These are phyloP conservation scores for Cephus cinctus DNA, from an alignment of 1,140 invertebrate genomes.

Conservation along the genomic window DNA sequence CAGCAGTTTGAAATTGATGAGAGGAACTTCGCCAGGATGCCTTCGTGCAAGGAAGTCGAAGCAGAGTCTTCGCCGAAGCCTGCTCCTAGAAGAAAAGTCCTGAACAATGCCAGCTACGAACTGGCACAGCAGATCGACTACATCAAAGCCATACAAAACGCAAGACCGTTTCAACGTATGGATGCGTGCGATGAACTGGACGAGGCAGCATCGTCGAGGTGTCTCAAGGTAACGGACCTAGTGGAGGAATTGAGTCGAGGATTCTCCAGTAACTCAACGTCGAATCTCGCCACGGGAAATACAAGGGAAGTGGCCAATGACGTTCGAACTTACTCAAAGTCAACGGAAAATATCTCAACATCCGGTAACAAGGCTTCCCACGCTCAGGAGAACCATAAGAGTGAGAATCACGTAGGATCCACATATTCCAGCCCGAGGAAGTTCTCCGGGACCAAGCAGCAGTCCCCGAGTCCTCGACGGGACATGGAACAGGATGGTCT, in stretches of 20 bases:
- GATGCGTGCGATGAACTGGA: slow-evolving; percentile 46
- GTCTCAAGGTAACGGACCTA: slow-evolving; percentile 24
- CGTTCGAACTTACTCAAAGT: slow-evolving; percentile 26
- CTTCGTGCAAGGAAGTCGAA: background rate
- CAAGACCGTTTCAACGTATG: slow-evolving; percentile 41
- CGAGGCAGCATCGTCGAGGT: slow-evolving; percentile 22
- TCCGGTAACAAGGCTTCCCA: background rate
- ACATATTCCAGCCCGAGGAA: background rate
- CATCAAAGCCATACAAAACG: slow-evolving; percentile 28
- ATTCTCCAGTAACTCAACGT: slow-evolving; percentile 17
- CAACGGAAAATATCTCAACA: slow-evolving; percentile 14
- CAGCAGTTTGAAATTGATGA: slow-evolving; percentile 44
- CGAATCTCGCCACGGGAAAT: slow-evolving; percentile 16
- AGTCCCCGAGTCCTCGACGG: slow-evolving; percentile 6
- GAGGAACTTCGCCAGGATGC: slow-evolving; percentile 12
- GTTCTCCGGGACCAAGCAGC: slow-evolving; percentile 3
- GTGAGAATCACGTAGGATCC: slow-evolving; percentile 7
- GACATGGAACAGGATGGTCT: slow-evolving; percentile 23
- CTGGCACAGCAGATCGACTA: slow-evolving; percentile 49
- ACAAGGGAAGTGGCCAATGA: background rate
- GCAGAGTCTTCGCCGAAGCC: slow-evolving; percentile 4
- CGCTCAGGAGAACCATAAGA: too few species aligned
- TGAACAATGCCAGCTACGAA: slow-evolving; percentile 53
- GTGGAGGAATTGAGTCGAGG: slow-evolving; percentile 18
- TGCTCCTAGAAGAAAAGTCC: slow-evolving; percentile 19